phyloP scores from a whole-genome alignment of 2,113 vertebrate genomes.

The Felis chaus region DNA sequence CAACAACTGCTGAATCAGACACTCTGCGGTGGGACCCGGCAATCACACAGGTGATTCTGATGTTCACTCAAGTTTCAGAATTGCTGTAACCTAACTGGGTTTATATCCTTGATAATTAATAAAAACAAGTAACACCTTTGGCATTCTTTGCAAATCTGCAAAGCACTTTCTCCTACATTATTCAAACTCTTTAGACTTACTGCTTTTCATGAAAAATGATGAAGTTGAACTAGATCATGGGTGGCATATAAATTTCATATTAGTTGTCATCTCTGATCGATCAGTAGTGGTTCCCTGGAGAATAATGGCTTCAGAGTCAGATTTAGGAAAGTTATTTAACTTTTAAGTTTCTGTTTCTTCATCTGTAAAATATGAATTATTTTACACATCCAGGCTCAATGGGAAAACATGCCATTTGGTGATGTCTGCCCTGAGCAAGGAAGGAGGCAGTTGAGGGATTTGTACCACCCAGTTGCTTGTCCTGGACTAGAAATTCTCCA shows the following conservation, averaged over 20 bases:
- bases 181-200: not conserved
- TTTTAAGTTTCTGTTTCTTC: conserved; percentile 6
- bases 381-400: no score
- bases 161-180: not conserved
- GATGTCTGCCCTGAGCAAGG: not conserved
- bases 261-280: not conserved
- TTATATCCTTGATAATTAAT: not conserved
- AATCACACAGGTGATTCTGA: not conserved
- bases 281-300: not conserved
- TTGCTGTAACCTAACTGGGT: not conserved
- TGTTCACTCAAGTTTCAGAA: not conserved
- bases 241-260: not conserved
- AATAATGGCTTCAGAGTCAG: not conserved
- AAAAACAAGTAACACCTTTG: not conserved
- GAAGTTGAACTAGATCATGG: not conserved
- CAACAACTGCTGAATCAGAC: not conserved
- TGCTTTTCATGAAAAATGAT: not conserved
- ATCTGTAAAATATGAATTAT: not conserved
- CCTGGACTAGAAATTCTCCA: not conserved
- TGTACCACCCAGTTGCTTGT: not conserved
- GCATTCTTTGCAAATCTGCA: not conserved
- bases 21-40: not conserved
- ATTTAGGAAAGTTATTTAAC: not conserved
- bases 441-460: not conserved
- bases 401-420: not conserved